A percentile compares a stretch with the other conserved stretches of the same genome.
These are phyloP conservation scores for Parauchenoglanis ngamensis DNA, from an alignment of 2,797 vertebrate species.

Conservation along the genomic window DNA sequence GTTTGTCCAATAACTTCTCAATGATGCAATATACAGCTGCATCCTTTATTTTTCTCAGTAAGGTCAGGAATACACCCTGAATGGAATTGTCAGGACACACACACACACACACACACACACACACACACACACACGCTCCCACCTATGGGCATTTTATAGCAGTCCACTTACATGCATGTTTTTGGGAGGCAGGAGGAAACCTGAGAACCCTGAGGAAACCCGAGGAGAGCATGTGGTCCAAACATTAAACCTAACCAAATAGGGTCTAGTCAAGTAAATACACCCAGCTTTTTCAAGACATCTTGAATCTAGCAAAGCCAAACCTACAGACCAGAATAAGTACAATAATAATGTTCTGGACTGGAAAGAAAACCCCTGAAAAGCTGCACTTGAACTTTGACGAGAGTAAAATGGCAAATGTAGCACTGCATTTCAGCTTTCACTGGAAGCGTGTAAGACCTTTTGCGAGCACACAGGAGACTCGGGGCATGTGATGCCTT, in stretches of 20 bases:
- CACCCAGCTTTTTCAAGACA: background rate
- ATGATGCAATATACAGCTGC: background rate
- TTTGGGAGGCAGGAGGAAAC: background rate
- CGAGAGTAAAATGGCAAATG: slow-evolving; percentile 23
- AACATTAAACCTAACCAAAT: background rate
- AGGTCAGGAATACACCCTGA: background rate
- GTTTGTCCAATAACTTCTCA: background rate
- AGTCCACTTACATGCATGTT: background rate
- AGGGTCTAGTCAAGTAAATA: background rate
- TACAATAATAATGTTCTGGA: slow-evolving; percentile 4
- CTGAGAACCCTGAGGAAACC: background rate
- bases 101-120: background rate
- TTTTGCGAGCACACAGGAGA: background rate
- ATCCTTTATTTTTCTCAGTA: background rate
- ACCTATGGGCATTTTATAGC: background rate
- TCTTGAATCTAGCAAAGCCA: background rate
- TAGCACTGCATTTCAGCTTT: slow-evolving; percentile 28
- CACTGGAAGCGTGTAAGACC: slow-evolving; percentile 10
- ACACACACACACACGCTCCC: background rate
- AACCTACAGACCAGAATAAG: background rate
- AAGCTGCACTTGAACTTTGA: slow-evolving; percentile 35
- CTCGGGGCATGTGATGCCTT: slow-evolving; percentile 36
- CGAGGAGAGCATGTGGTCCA: background rate
- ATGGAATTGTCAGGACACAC: background rate
- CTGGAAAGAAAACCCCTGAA: background rate